Evolutionary conservation across 1,140 invertebrate genomes (phyloP).

Genomic region (Tribolium madens): DNA sequence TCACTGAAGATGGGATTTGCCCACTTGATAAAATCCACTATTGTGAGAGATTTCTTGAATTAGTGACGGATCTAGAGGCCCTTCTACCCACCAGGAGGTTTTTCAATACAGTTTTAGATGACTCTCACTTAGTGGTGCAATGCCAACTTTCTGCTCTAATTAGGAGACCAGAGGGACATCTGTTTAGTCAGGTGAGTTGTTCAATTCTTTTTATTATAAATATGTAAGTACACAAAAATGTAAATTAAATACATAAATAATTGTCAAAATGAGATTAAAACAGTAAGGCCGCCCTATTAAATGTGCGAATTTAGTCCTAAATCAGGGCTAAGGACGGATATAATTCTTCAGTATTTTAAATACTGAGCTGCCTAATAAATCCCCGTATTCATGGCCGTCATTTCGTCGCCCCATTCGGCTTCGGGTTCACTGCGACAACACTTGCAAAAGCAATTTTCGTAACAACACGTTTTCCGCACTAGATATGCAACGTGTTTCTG

Average conservation of each 20-base stretch:
- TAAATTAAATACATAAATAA: not conserved
- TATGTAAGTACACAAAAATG: conserved; percentile 26
- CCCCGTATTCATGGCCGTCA: conserved; percentile 84
- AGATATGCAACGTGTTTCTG: conserved; percentile 83
- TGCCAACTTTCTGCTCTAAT: conserved; percentile 85
- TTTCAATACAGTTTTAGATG: conserved; percentile 96
- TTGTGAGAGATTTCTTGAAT: conserved; percentile 95
- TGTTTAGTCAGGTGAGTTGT: conserved; percentile 88
- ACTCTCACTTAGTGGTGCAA: conserved; percentile 92
- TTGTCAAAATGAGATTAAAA: conserved; percentile 14
- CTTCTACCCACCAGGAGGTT: conserved; percentile 94
- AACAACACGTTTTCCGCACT: conserved; percentile 81
- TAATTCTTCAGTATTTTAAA: too few relatives aligned
- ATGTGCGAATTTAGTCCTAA: too few relatives aligned
- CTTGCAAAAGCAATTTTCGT: conserved; percentile 68
- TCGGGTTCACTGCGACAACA: conserved; percentile 73
- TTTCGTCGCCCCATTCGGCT: conserved; percentile 86
- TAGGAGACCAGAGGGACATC: conserved; percentile 84
- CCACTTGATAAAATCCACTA: conserved; percentile 76
- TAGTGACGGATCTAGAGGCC: conserved; percentile 97
- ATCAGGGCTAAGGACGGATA: not conserved
- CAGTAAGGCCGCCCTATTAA: not conserved
- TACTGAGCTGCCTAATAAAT: conserved; percentile 69
- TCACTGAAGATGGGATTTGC: conserved; percentile 75
- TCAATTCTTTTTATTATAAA: conserved; percentile 46